Evolutionary conservation across 30 jellyfish, hydroid and myxozoan species (phyloP).

Genomic region (Chrysaora quinquecirrha): DNA sequence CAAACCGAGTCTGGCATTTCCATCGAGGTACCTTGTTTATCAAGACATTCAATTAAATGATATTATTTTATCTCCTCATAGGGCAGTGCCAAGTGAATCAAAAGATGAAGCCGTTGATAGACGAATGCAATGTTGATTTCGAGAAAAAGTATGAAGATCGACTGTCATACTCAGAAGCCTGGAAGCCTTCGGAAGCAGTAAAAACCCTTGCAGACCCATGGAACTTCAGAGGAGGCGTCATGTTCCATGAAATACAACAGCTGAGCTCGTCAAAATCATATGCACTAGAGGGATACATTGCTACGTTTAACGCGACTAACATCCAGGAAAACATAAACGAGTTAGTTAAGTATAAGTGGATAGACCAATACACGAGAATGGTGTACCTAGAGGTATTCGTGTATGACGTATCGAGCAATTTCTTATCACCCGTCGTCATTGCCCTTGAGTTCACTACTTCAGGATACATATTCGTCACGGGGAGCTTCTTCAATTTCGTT

Average conservation of each 20-base stretch:
- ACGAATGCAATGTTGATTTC: conserved; percentile 9
- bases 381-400: conserved; percentile 28
- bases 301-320: not conserved
- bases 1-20: no score
- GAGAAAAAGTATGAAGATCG: not conserved
- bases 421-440: conserved; percentile 24
- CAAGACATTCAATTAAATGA: no score
- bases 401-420: conserved; percentile 32
- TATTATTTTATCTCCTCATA: no score
- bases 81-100: not conserved
- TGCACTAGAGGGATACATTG: conserved; percentile 27
- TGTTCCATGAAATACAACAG: not conserved
- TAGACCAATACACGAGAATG: conserved; percentile 46
- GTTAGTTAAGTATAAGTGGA: conserved; percentile 19
- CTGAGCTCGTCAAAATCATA: not conserved
- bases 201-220: not conserved
- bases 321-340: not conserved
- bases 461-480: conserved; percentile 5
- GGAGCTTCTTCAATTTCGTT: conserved; percentile 30
- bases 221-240: not conserved
- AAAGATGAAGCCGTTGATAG: not conserved
- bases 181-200: not conserved
- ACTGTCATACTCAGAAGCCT: conserved; percentile 1
- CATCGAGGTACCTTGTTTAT: no score
- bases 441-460: conserved; percentile 25